Percentiles rank a stretch among this genome's conserved stretches.
phyloP scores from a whole-genome alignment of 2,113 vertebrate genomes.

The Rhombomys opimus region DNA sequence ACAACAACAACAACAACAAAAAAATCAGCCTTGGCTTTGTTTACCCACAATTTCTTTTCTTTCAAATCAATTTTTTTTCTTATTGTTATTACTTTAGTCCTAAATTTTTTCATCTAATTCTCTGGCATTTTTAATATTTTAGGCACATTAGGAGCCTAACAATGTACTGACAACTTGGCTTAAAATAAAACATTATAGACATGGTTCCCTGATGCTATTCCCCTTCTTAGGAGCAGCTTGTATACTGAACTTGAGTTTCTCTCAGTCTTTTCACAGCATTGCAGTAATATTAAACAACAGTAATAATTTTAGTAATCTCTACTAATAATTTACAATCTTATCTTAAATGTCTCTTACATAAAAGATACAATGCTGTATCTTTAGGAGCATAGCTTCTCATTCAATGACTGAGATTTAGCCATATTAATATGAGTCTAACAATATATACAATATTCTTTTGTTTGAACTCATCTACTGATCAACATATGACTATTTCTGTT shows the following conservation, averaged over 20 bases:
- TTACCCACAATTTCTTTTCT: not conserved
- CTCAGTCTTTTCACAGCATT: not conserved
- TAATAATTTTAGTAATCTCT: not conserved
- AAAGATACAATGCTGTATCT: not conserved
- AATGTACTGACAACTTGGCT: not conserved
- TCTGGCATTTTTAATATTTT: conserved; percentile 3
- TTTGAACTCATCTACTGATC: not conserved
- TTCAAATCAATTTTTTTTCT: not conserved
- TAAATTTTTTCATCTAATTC: not conserved
- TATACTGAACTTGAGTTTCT: not conserved
- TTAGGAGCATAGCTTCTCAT: not conserved
- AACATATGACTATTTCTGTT: not conserved
- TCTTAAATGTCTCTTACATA: not conserved
- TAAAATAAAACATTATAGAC: conserved; percentile 45
- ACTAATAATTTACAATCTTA: not conserved
- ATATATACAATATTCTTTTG: not conserved
- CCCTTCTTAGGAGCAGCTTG: conserved; percentile 4
- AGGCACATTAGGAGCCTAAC: not conserved
- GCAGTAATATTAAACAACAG: not conserved
- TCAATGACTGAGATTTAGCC: conserved; percentile 24
- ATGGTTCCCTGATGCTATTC: not conserved
- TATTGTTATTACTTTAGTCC: not conserved
- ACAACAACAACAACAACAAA: not conserved
- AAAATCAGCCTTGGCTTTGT: not conserved
- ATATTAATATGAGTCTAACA: conserved; percentile 14